Percentiles rank a stretch among this genome's conserved stretches.
These are phyloP conservation scores for Drosophila sproati DNA, from an alignment of 1,140 invertebrate genomes.

Conservation along the genomic window DNA sequence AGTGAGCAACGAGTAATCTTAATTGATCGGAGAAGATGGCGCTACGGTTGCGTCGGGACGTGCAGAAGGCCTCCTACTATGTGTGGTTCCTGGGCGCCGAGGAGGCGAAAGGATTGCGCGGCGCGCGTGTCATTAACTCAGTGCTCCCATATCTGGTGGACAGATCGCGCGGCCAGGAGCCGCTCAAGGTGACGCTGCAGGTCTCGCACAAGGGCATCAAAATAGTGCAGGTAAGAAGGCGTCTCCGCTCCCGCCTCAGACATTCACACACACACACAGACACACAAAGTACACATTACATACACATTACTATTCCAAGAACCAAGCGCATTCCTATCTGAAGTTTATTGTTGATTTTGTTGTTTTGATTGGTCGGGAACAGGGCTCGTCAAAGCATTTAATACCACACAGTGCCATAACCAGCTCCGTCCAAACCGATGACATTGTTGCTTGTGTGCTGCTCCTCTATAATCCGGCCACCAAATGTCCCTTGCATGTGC, in stretches of 20 bases:
- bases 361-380: background rate
- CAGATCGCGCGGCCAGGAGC: conserved; percentile 93
- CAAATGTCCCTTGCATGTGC: conserved; percentile 94
- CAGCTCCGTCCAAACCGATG: conserved; percentile 93
- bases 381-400: conserved; percentile 94
- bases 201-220: conserved; percentile 97
- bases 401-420: conserved; percentile 97
- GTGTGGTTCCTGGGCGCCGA: conserved; percentile 99
- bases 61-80: conserved; percentile 98
- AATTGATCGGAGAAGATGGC: conserved; percentile 85
- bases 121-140: conserved; percentile 91
- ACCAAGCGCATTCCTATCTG: conserved; percentile 2
- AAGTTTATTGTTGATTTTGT: background rate
- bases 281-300: background rate
- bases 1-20: conserved; percentile 5
- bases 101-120: conserved; percentile 95
- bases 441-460: conserved; percentile 95
- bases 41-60: conserved; percentile 91
- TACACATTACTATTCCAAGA: background rate
- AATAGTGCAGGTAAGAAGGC: conserved; percentile 90
- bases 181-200: conserved; percentile 95
- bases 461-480: conserved; percentile 96
- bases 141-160: conserved; percentile 94
- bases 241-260: background rate
- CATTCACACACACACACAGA: conserved; percentile 5